These are phyloP conservation scores for Drosophila paramelanica DNA, from an alignment of 2,888 invertebrate genomes.

Conservation along the genomic window DNA sequence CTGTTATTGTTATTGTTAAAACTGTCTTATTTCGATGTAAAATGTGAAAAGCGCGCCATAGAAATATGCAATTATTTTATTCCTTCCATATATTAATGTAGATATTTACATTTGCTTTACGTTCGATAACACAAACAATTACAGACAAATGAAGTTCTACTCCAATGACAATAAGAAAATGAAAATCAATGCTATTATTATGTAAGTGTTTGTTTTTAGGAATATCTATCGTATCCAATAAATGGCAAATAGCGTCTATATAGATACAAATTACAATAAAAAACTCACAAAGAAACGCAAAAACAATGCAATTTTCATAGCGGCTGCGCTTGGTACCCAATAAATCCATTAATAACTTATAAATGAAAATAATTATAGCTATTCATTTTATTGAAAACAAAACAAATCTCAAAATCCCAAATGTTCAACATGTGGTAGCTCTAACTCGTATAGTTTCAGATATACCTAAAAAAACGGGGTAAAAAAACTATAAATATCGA, in stretches of 20 bases:
- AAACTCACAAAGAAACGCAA: neutral
- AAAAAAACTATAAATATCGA: too few species aligned
- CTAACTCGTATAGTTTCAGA: too few species aligned
- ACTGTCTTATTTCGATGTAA: constrained; percentile 59
- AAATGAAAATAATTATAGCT: too few species aligned
- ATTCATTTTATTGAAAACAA: too few species aligned
- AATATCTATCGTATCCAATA: constrained; percentile 38
- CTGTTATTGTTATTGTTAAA: constrained; percentile 61
- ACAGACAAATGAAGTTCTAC: constrained; percentile 38
- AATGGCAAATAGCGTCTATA: constrained; percentile 1
- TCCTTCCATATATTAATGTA: constrained; percentile 20
- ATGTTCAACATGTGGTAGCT: too few species aligned
- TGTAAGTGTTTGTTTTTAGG: constrained; percentile 43
- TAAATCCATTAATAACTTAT: too few species aligned
- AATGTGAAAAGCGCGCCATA: constrained; percentile 41
- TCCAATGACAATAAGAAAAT: constrained; percentile 70
- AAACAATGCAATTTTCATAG: too few species aligned
- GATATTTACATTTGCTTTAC: constrained; percentile 15
- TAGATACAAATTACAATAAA: constrained; percentile 12
- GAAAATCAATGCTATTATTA: constrained; percentile 42
- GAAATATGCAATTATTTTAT: constrained; percentile 32
- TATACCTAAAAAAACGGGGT: too few species aligned
- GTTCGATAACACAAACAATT: constrained; percentile 25
- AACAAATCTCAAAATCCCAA: too few species aligned
- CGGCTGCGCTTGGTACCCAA: too few species aligned